Conservation (phyloP, 2,888 invertebrate genomes). For the Cataglyphis livida region DNA sequence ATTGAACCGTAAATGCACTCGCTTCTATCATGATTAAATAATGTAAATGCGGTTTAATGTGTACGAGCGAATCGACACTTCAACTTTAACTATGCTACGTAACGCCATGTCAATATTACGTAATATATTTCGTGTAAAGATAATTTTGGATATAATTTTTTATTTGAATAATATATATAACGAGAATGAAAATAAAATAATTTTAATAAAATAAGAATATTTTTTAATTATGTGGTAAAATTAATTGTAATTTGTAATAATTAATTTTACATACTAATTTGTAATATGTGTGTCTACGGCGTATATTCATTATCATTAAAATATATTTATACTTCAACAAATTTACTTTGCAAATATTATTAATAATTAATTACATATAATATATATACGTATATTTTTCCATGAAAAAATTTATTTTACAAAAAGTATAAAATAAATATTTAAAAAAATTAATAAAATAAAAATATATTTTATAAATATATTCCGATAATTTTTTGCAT, state of each 20-base stretch:
- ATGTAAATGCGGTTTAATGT: conserved; percentile 40
- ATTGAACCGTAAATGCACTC: conserved; percentile 36
- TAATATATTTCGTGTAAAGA: neutral
- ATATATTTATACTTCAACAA: neutral
- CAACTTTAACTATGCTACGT: conserved; percentile 21
- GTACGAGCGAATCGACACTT: conserved; percentile 34
- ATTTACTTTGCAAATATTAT: conserved; percentile 2
- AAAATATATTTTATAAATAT: neutral
- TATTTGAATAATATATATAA: neutral
- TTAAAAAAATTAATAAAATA: neutral
- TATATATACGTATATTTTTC: neutral
- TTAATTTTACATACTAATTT: conserved; percentile 6
- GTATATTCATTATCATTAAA: neutral
- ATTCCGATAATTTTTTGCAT: neutral
- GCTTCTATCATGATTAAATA: conserved; percentile 46
- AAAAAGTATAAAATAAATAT: neutral
- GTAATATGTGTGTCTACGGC: neutral
- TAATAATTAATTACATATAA: neutral
- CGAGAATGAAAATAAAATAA: neutral
- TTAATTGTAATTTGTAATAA: conserved; percentile 2
- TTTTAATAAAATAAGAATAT: neutral
- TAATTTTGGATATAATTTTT: conserved; percentile 1
- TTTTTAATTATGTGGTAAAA: neutral
- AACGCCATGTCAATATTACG: conserved; percentile 14
- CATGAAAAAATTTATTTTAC: neutral